phyloP scores from a whole-genome alignment of 1,140 invertebrate species.

The Dinothrombium tinctorium region DNA sequence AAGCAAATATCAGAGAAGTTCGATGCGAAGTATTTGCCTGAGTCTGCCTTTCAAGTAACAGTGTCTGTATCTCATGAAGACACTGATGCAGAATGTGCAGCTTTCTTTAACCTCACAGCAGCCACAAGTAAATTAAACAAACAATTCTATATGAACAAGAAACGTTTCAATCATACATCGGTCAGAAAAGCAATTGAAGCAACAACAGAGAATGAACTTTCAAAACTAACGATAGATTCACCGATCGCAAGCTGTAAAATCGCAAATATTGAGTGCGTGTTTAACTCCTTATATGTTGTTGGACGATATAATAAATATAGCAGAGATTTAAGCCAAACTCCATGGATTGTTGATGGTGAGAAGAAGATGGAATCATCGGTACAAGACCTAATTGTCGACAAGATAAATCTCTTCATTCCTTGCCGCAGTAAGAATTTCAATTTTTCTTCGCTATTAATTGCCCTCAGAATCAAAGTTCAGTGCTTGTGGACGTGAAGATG shows the following conservation, averaged over 20 bases:
- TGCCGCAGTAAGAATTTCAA: no score
- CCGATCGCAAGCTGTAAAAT: neutral
- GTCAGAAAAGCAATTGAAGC: neutral
- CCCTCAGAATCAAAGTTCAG: slow-evolving; percentile 42
- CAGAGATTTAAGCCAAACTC: slow-evolving; percentile 65
- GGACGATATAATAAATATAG: slow-evolving; percentile 70
- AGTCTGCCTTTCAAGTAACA: no score
- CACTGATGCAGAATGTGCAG: no score
- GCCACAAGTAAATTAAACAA: no score
- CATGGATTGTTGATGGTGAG: slow-evolving; percentile 66
- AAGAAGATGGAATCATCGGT: slow-evolving; percentile 59
- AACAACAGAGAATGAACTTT: neutral
- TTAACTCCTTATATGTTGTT: slow-evolving; percentile 20
- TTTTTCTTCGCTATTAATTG: no score
- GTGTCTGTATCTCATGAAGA: no score
- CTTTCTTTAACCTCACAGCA: no score
- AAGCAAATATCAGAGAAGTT: no score
- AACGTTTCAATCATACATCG: neutral
- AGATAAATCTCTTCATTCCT: no score
- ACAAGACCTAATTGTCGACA: slow-evolving; percentile 58
- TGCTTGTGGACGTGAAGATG: slow-evolving; percentile 79
- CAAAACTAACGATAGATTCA: neutral
- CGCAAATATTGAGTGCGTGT: neutral
- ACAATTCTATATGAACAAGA: no score
- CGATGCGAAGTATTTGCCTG: no score